Evolutionary conservation across 2,113 vertebrate species (phyloP).

Genomic region (Motacilla tschutschensis): DNA sequence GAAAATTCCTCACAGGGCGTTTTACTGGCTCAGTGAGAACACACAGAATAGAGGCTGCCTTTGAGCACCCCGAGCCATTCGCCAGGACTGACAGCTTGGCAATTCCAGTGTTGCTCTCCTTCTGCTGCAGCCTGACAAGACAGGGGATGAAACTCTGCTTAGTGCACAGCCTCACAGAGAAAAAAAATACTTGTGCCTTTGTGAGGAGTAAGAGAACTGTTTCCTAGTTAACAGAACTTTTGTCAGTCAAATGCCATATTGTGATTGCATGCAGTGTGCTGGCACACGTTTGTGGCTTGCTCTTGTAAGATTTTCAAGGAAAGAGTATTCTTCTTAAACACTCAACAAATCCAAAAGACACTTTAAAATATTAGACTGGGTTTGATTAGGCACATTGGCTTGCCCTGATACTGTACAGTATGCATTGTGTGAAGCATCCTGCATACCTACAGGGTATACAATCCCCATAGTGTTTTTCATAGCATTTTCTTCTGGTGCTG

Average conservation of each 20-base stretch:
- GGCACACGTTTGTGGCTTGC: neutral
- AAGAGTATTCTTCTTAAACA: neutral
- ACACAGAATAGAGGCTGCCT: neutral
- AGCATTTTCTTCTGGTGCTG: neutral
- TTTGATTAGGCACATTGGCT: neutral
- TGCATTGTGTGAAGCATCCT: neutral
- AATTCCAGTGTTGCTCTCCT: neutral
- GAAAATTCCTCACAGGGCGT: slow-evolving; percentile 33
- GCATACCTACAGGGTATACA: neutral
- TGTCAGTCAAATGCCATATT: neutral
- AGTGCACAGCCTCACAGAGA: neutral
- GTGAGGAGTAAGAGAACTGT: neutral
- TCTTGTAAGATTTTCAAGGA: neutral
- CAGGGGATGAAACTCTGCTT: neutral
- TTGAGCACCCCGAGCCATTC: neutral
- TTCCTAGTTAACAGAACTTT: neutral
- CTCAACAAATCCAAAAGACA: neutral
- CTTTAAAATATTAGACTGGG: neutral
- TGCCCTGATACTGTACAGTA: neutral
- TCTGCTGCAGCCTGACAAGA: neutral
- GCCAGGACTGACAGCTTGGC: neutral
- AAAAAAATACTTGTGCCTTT: neutral
- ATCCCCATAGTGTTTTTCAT: neutral
- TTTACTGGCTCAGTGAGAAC: neutral
- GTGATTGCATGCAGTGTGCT: neutral